Percentiles rank a stretch among this genome's conserved stretches.
Evolutionary conservation across 1,140 invertebrate species (phyloP).

Genomic region (Tribolium madens): DNA sequence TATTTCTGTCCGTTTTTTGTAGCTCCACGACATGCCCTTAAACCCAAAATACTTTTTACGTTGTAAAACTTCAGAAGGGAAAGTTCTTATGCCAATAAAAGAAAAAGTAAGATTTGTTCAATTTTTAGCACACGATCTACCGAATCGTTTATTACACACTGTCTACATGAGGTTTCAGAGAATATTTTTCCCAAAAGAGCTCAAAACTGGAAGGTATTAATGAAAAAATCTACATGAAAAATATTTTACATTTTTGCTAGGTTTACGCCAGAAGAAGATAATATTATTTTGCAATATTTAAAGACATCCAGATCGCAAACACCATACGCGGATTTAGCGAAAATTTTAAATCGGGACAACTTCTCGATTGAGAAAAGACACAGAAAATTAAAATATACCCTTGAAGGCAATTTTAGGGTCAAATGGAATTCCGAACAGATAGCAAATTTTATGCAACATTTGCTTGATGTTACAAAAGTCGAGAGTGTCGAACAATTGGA

Average conservation of each 20-base stretch:
- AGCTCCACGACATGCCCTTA: conserved; percentile 36
- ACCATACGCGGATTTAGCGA: conserved; percentile 25
- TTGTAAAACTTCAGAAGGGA: background rate
- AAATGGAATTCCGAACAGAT: conserved; percentile 26
- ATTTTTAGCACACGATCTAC: conserved; percentile 38
- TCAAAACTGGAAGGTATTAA: background rate
- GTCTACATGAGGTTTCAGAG: conserved; percentile 42
- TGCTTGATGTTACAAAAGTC: conserved; percentile 35
- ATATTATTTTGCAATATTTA: conserved; percentile 38
- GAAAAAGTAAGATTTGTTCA: conserved; percentile 40
- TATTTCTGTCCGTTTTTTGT: conserved; percentile 20
- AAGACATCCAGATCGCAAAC: conserved; percentile 1
- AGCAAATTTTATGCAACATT: conserved; percentile 1
- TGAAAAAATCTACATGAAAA: background rate
- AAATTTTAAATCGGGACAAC: conserved; percentile 12
- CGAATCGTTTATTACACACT: conserved; percentile 15
- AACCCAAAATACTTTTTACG: conserved; percentile 29
- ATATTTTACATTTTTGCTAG: conserved; percentile 13
- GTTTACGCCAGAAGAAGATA: conserved; percentile 42
- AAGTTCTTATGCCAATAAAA: background rate
- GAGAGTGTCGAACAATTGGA: conserved; percentile 33
- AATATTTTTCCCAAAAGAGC: background rate
- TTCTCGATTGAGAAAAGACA: conserved; percentile 24
- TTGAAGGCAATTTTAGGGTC: background rate
- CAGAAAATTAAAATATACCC: background rate